Conservation (phyloP, 1,140 invertebrate species). For the Pseudomyrmex flavicornis region DNA sequence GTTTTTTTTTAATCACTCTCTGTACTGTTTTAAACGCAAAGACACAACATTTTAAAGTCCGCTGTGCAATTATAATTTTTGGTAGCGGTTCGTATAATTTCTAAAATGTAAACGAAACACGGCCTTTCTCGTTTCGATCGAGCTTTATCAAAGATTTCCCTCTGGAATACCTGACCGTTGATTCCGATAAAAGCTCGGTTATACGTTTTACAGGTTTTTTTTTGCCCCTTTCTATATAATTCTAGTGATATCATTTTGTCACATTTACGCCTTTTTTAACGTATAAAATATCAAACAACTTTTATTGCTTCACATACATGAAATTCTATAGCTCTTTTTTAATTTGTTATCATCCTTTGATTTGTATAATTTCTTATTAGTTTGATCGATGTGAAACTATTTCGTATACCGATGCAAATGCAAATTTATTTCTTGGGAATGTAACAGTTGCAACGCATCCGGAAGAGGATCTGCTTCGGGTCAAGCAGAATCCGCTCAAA, state of each 20-base stretch:
- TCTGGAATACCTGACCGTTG: not conserved
- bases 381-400: too few species aligned
- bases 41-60: slow-evolving; percentile 11
- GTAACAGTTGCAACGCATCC: too few species aligned
- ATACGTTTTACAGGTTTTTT: not conserved
- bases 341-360: too few species aligned
- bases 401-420: too few species aligned
- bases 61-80: not conserved
- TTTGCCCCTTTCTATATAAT: not conserved
- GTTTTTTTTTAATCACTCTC: not conserved
- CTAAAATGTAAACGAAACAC: not conserved
- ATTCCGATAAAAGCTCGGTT: slow-evolving; percentile 27
- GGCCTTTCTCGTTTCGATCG: not conserved
- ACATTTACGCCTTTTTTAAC: not conserved
- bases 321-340: too few species aligned
- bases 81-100: not conserved
- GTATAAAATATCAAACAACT: slow-evolving; percentile 5
- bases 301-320: too few species aligned
- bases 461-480: too few species aligned
- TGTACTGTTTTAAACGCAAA: not conserved
- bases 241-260: not conserved
- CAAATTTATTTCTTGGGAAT: too few species aligned
- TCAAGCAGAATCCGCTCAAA: too few species aligned
- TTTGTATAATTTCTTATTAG: too few species aligned
- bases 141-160: not conserved